Evolutionary conservation across 2,797 vertebrate species (phyloP), one percentile per base, ranked within the genome.

Genomic region (Molossus molossus): DNA sequence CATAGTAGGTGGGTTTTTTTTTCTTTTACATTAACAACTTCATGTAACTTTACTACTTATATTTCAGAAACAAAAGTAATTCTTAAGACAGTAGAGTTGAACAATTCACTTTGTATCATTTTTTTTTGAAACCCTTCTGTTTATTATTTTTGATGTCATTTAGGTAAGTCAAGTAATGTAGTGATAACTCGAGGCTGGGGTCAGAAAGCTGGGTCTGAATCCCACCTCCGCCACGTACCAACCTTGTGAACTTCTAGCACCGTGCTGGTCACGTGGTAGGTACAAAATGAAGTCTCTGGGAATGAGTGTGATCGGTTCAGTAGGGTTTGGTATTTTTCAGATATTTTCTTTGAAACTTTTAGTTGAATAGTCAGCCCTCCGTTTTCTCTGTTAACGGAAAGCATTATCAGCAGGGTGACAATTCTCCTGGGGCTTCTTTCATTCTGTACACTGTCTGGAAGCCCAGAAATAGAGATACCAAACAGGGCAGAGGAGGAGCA

Each of bases 381-480:
- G 33, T 57, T 92, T 76, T 76, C 80, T 80, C 1, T 65, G 9
- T 58, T 85, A 89, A 73, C 73, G 40, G 53, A 82, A 87, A 92
- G 84, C 20, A 50, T 92, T 85, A 92, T 55, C 64, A 84, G 79
- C 64, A 57, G 48, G 14, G 17, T n/a, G 29, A 77, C 88, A 64
- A 57, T 89, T 95, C 53, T 89, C 45, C 29, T 57, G 33, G 37
- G 64, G 55, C 72, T 58, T 58, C 62, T 72, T 84, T 7, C 50
- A 45, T 82, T 87, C 40, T 76, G 2, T 83, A 55, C 13, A 62
- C 53, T 77, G 53, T 76, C 72, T 85, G 18, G 29, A 65, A 84
- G 84, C n/a, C 50, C 86, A 85, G 86, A 88, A 89, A 89, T 84
- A 92, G 64, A 89, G 91, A 60, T 72, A 58, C 60, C 48, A 83